Evolutionary conservation across 2,888 invertebrate genomes (phyloP).

Genomic region (Synanthedon tipuliformis): DNA sequence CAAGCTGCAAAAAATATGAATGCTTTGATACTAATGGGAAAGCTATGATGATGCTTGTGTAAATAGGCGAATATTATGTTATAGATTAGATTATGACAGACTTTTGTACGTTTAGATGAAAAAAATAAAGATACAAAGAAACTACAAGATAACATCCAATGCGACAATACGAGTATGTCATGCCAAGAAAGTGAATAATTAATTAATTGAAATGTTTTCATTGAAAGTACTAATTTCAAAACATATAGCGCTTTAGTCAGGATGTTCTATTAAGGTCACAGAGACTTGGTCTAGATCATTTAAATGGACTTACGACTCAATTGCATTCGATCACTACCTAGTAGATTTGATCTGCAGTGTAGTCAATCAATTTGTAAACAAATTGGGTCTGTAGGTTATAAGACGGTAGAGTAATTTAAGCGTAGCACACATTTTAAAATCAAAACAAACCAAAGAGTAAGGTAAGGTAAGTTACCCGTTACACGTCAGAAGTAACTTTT

Average conservation of each 20-base stretch:
- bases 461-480: no score
- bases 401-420: background rate
- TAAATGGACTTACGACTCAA: slow-evolving; percentile 17
- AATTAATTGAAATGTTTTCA: background rate
- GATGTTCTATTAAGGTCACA: slow-evolving; percentile 34
- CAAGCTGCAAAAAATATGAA: slow-evolving; percentile 47
- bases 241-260: slow-evolving; percentile 12
- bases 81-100: no score
- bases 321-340: slow-evolving; percentile 18
- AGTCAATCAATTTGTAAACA: background rate
- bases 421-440: no score
- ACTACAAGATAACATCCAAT: background rate
- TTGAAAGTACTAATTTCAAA: background rate
- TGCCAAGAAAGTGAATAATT: background rate
- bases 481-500: background rate
- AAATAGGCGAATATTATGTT: no score
- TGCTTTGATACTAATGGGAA: no score
- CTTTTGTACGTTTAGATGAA: background rate
- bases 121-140: background rate
- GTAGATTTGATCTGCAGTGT: background rate
- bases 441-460: no score
- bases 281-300: slow-evolving; percentile 16
- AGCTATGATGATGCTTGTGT: no score
- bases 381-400: background rate
- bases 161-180: background rate